phyloP scores from a whole-genome alignment of 2,797 vertebrate genomes.

The Aulostomus chinensis region DNA sequence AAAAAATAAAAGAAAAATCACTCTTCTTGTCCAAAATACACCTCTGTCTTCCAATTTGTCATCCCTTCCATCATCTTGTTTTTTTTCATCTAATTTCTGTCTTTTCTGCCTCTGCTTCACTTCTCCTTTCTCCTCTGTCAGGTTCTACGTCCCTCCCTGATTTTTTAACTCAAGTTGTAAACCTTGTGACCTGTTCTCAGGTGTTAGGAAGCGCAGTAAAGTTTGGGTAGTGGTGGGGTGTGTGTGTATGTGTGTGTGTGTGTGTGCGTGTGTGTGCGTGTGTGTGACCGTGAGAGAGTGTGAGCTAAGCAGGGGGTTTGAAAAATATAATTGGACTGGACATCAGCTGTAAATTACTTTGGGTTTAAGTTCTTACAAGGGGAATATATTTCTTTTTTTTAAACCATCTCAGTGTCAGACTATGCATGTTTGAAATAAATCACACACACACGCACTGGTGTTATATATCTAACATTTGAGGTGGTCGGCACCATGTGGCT shows the following conservation, averaged over 20 bases:
- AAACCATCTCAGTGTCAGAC: conserved; percentile 29
- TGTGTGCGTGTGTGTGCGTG: not conserved
- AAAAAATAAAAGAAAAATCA: too few relatives aligned
- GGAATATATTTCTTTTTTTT: conserved; percentile 38
- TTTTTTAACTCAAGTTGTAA: conserved; percentile 31
- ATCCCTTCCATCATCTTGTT: not conserved
- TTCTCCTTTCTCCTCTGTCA: not conserved
- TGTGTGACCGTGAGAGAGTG: conserved; percentile 4
- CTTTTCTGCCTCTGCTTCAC: not conserved
- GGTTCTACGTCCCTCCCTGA: not conserved
- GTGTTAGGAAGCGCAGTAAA: conserved; percentile 49
- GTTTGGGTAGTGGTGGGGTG: conserved; percentile 7
- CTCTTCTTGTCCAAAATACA: too few relatives aligned
- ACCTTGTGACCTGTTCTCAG: conserved; percentile 53
- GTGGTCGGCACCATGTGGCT: too few relatives aligned
- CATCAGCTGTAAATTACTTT: conserved; percentile 62
- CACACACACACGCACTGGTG: conserved; percentile 4
- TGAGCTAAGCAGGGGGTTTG: conserved; percentile 14
- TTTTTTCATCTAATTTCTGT: too few relatives aligned
- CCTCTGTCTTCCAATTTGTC: too few relatives aligned
- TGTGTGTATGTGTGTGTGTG: not conserved
- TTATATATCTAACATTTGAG: conserved; percentile 17
- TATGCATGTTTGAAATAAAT: not conserved
- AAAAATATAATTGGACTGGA: conserved; percentile 57
- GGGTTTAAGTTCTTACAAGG: conserved; percentile 34